These are phyloP conservation scores for Helicoverpa assulta DNA, from an alignment of 2,888 invertebrate species.

Conservation along the genomic window DNA sequence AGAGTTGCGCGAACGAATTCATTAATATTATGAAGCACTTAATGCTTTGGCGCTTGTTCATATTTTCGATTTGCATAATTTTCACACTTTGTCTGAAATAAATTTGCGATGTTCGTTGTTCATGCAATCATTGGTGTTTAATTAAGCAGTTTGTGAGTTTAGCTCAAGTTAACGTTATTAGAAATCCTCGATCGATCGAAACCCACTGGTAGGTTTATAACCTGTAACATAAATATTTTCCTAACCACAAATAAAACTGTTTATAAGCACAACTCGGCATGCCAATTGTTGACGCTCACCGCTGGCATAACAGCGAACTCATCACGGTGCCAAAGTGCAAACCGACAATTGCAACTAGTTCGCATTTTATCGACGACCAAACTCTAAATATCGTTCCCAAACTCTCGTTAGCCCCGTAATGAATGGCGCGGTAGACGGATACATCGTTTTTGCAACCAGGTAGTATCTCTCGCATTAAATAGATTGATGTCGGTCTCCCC, in stretches of 20 bases:
- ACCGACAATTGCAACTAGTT: slow-evolving; percentile 69
- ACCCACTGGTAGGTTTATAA: neutral
- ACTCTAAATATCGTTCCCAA: slow-evolving; percentile 60
- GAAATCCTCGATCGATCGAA: neutral
- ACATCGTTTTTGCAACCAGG: slow-evolving; percentile 62
- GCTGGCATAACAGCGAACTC: slow-evolving; percentile 60
- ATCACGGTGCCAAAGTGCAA: slow-evolving; percentile 65
- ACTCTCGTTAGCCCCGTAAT: slow-evolving; percentile 69
- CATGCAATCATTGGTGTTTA: neutral
- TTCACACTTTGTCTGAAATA: slow-evolving; percentile 21
- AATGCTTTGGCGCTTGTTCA: slow-evolving; percentile 47
- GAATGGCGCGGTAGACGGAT: slow-evolving; percentile 73
- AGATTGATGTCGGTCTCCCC: slow-evolving; percentile 80
- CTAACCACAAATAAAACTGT: slow-evolving; percentile 4
- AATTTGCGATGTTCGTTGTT: neutral
- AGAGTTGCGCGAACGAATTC: slow-evolving; percentile 46
- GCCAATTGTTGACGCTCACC: slow-evolving; percentile 58
- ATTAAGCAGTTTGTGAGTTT: neutral
- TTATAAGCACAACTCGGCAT: slow-evolving; percentile 64
- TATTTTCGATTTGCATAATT: slow-evolving; percentile 55
- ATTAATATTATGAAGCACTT: slow-evolving; percentile 54
- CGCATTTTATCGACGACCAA: slow-evolving; percentile 67
- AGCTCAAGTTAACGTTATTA: neutral
- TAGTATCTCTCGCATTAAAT: slow-evolving; percentile 74
- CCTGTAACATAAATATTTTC: slow-evolving; percentile 1